Percentiles rank a stretch among this genome's conserved stretches.
These are phyloP conservation scores for Epistrophe eligans DNA, from an alignment of 2,888 invertebrate species.

Conservation along the genomic window DNA sequence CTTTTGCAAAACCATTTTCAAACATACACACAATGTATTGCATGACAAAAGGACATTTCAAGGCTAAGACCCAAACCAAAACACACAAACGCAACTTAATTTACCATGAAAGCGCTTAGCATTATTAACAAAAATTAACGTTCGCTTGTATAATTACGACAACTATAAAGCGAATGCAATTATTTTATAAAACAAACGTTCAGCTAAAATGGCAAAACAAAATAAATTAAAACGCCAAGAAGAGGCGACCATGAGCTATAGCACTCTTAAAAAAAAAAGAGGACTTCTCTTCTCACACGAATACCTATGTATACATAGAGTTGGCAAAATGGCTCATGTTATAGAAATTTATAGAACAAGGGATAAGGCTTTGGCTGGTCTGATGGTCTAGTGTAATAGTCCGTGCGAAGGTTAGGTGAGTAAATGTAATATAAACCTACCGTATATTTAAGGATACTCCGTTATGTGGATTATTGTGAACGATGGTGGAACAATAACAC, in stretches of 20 bases:
- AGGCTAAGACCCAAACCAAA: constrained; percentile 47
- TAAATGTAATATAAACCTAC: constrained; percentile 29
- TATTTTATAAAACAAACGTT: constrained; percentile 76
- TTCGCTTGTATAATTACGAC: constrained; percentile 73
- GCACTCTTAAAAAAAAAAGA: background rate
- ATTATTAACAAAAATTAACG: constrained; percentile 76
- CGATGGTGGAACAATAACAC: constrained; percentile 59
- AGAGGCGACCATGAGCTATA: constrained; percentile 52
- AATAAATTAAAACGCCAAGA: constrained; percentile 59
- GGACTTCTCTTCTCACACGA: constrained; percentile 66
- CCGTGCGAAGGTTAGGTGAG: constrained; percentile 35
- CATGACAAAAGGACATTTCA: constrained; percentile 74
- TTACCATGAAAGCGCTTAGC: constrained; percentile 76
- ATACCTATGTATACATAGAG: background rate
- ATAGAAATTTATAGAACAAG: constrained; percentile 7
- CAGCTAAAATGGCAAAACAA: constrained; percentile 65
- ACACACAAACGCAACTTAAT: constrained; percentile 47
- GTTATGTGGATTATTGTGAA: constrained; percentile 40
- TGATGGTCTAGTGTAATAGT: background rate
- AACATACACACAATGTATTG: constrained; percentile 22
- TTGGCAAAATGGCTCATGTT: constrained; percentile 51
- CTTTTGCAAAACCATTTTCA: constrained; percentile 20
- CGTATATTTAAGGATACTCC: constrained; percentile 57
- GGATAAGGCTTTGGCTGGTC: background rate
- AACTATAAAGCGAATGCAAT: constrained; percentile 74